phyloP scores from a whole-genome alignment of 2,888 invertebrate species.

The Serripes groenlandicus region DNA sequence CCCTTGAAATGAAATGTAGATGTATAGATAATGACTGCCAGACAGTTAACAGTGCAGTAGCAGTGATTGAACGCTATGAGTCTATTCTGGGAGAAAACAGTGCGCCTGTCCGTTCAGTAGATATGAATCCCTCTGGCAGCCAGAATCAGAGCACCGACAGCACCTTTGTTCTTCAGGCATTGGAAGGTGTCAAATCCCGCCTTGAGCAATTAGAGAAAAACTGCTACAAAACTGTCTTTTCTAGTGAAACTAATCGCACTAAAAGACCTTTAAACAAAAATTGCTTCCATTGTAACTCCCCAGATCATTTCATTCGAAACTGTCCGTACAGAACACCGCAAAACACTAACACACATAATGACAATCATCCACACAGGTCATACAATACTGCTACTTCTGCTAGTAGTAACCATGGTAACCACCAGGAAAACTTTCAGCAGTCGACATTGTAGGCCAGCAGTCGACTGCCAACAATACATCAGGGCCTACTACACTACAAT shows the following conservation, averaged over 20 bases:
- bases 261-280: background rate
- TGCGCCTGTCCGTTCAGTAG: constrained; percentile 30
- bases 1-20: constrained; percentile 59
- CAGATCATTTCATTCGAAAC: constrained; percentile 28
- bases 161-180: background rate
- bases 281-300: constrained; percentile 34
- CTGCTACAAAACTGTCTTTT: background rate
- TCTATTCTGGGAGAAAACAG: constrained; percentile 43
- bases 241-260: background rate
- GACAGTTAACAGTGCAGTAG: constrained; percentile 49
- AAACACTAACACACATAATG: too few species aligned
- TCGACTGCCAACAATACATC: background rate
- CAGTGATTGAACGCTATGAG: constrained; percentile 58
- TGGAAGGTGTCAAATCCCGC: background rate
- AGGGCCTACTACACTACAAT: background rate
- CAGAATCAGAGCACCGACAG: background rate
- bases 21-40: constrained; percentile 59
- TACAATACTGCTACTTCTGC: too few species aligned
- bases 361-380: too few species aligned
- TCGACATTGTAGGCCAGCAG: constrained; percentile 34
- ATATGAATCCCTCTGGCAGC: background rate
- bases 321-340: constrained; percentile 21
- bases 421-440: constrained; percentile 28
- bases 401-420: too few species aligned
- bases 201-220: constrained; percentile 20